Percentiles rank a stretch among this genome's conserved stretches.
Evolutionary conservation across 2,888 invertebrate genomes (phyloP).

Genomic region (Sisyra terminalis): DNA sequence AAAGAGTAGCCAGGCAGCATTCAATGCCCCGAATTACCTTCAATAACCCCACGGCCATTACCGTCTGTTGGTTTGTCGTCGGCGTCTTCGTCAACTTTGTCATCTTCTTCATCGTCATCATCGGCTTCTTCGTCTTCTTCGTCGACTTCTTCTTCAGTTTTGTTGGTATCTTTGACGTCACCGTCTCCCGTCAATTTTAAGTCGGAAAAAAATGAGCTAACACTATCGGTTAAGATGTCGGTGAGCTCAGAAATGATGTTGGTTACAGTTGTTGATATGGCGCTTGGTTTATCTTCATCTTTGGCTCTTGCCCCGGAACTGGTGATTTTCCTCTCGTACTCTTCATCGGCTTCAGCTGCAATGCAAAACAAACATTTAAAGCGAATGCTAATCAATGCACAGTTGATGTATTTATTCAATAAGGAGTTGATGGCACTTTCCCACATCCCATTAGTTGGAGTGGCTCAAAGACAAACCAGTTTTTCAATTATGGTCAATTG

Average conservation of each 20-base stretch:
- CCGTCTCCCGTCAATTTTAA: slow-evolving; percentile 7
- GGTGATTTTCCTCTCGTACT: slow-evolving; percentile 14
- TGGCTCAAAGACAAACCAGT: too few relatives aligned
- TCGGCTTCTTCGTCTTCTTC: slow-evolving; percentile 16
- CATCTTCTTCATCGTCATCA: slow-evolving; percentile 14
- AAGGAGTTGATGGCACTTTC: too few relatives aligned
- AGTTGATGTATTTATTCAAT: too few relatives aligned
- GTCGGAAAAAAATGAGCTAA: slow-evolving; percentile 20
- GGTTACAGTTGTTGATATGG: slow-evolving; percentile 19
- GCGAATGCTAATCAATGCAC: too few relatives aligned
- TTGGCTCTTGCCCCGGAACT: slow-evolving; percentile 14
- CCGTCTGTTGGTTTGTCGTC: slow-evolving; percentile 2
- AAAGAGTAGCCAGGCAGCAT: not conserved
- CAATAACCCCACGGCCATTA: not conserved
- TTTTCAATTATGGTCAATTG: too few relatives aligned
- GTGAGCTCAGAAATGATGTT: slow-evolving; percentile 21
- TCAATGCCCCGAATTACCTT: slow-evolving; percentile 1
- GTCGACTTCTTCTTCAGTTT: slow-evolving; percentile 14
- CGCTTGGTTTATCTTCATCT: slow-evolving; percentile 12
- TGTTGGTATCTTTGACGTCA: not conserved
- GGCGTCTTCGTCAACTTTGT: slow-evolving; percentile 4
- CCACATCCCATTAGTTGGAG: too few relatives aligned
- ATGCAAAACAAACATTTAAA: too few relatives aligned
- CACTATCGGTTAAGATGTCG: slow-evolving; percentile 20
- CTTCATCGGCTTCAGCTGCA: slow-evolving; percentile 16